These are phyloP conservation scores for Coilia nasus DNA, from an alignment of 2,797 vertebrate genomes.

Conservation along the genomic window DNA sequence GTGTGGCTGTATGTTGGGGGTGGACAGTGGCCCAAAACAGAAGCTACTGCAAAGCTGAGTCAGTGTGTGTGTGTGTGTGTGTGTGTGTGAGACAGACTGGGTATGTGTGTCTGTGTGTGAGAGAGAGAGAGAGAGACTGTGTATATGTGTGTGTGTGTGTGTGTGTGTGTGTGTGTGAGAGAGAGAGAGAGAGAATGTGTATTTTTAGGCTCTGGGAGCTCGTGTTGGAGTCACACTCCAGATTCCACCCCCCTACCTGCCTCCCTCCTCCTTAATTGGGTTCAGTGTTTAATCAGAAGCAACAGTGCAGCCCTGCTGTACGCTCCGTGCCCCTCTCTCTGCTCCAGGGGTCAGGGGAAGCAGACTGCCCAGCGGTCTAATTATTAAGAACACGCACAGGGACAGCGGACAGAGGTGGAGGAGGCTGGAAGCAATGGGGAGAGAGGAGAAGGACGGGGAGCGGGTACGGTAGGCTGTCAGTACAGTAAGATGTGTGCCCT, in stretches of 20 bases:
- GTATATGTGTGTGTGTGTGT: not conserved
- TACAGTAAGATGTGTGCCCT: not conserved
- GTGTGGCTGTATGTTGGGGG: not conserved
- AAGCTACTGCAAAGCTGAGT: slow-evolving; percentile 3
- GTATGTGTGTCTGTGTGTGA: slow-evolving; percentile 18
- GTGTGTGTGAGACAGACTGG: not conserved
- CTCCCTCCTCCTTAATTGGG: slow-evolving; percentile 32
- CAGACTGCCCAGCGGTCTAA: not conserved
- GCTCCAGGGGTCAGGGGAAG: not conserved
- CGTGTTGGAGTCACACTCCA: slow-evolving; percentile 25
- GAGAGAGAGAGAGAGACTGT: slow-evolving; percentile 14
- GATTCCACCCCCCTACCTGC: slow-evolving; percentile 24
- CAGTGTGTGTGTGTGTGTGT: slow-evolving; percentile 8
- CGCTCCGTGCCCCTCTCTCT: not conserved
- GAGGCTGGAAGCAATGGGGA: not conserved
- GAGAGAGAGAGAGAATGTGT: slow-evolving; percentile 20
- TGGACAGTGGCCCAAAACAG: not conserved
- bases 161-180: not conserved
- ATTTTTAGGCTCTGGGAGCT: not conserved
- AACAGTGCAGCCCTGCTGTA: slow-evolving; percentile 29
- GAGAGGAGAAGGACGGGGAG: not conserved
- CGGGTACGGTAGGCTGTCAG: not conserved
- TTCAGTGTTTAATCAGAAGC: slow-evolving; percentile 42
- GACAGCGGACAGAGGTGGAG: not conserved
- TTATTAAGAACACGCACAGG: not conserved